These are phyloP conservation scores for Rhinoraja longicauda DNA, from an alignment of 2,797 vertebrate genomes.

Conservation along the genomic window DNA sequence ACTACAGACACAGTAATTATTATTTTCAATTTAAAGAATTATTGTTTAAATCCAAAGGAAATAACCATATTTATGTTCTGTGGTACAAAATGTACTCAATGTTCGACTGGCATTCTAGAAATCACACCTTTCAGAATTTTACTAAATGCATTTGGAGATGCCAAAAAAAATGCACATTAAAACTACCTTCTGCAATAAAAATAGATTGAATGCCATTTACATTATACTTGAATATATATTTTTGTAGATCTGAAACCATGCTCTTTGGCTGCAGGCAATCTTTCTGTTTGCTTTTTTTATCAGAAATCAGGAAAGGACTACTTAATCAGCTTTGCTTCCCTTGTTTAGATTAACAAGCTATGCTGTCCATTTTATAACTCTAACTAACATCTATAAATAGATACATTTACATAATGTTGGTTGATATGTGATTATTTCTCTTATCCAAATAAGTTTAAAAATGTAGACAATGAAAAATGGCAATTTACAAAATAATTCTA, in stretches of 20 bases:
- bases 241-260: conserved; percentile 43
- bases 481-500: not conserved
- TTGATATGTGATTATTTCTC: not conserved
- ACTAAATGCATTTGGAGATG: conserved; percentile 47
- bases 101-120: conserved; percentile 9
- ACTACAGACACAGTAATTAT: not conserved
- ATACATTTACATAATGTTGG: not conserved
- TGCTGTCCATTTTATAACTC: not conserved
- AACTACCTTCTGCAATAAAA: conserved; percentile 45
- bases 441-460: not conserved
- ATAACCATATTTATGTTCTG: not conserved
- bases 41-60: not conserved
- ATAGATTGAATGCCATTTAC: conserved; percentile 43
- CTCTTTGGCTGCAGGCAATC: conserved; percentile 44
- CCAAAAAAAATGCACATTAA: conserved; percentile 43
- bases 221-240: conserved; percentile 42
- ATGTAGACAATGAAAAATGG: not conserved
- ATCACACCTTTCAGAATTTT: conserved; percentile 29
- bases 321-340: conserved; percentile 42
- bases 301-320: conserved; percentile 40
- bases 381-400: not conserved
- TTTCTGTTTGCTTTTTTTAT: conserved; percentile 41
- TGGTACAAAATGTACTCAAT: not conserved
- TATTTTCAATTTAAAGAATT: too few species aligned
- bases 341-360: conserved; percentile 40